phyloP scores from a whole-genome alignment of 2,797 vertebrate species.

The Ambastaia sidthimunki region DNA sequence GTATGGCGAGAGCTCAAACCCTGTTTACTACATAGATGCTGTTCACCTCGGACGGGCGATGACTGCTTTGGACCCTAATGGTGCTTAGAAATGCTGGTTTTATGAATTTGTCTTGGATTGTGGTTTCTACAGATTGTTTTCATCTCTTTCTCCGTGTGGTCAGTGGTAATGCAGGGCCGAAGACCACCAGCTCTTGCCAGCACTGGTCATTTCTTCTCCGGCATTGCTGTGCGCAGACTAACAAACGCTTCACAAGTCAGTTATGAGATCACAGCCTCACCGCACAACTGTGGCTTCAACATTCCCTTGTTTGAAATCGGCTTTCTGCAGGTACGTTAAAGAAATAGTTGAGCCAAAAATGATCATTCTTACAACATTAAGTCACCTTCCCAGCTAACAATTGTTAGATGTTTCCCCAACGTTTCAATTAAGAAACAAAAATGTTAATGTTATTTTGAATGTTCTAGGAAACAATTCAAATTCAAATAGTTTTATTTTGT shows the following conservation, averaged over 20 bases:
- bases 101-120: background rate
- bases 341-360: no score
- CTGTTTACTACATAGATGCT: constrained; percentile 79
- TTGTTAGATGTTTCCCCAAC: no score
- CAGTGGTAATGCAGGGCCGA: constrained; percentile 68
- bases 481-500: no score
- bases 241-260: constrained; percentile 48
- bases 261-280: constrained; percentile 75
- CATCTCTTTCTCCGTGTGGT: background rate
- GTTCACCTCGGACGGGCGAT: constrained; percentile 76
- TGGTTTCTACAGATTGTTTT: background rate
- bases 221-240: constrained; percentile 69
- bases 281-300: constrained; percentile 74
- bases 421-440: no score
- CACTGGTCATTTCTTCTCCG: constrained; percentile 69
- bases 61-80: constrained; percentile 66
- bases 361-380: no score
- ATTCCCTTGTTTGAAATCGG: constrained; percentile 77
- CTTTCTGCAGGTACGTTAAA: constrained; percentile 79
- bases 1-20: constrained; percentile 59
- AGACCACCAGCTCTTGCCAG: constrained; percentile 74
- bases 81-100: constrained; percentile 64
- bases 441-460: no score
- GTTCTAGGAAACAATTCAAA: no score
- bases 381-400: no score